A percentile compares a stretch with the other conserved stretches of the same genome.
phyloP scores from a whole-genome alignment of 2,113 vertebrate genomes.

The Pelecanus crispus region DNA sequence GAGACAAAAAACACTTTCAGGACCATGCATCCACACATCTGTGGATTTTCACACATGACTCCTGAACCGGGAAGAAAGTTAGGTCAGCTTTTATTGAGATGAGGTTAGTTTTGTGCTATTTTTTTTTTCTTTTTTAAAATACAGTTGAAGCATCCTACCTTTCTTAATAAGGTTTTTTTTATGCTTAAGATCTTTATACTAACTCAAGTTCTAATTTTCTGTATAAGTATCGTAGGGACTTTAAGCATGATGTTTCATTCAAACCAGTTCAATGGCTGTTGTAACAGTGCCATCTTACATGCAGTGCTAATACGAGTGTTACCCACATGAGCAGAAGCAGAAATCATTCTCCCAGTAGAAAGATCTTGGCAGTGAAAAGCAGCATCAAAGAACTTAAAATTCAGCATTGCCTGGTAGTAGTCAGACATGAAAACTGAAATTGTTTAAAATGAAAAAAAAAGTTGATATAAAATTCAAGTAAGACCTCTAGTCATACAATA shows the following conservation, averaged over 20 bases:
- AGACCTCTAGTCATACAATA: neutral
- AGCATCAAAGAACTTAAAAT: neutral
- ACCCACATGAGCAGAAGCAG: neutral
- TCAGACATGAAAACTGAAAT: neutral
- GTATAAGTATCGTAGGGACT: neutral
- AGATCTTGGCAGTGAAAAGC: neutral
- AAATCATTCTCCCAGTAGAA: neutral
- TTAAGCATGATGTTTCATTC: neutral
- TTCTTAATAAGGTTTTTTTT: neutral
- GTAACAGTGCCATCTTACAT: neutral
- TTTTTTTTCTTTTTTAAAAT: neutral
- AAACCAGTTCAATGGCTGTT: neutral
- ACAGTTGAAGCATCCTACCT: neutral
- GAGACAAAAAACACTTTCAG: neutral
- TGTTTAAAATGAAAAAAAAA: neutral
- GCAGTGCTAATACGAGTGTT: neutral
- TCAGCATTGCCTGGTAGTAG: neutral
- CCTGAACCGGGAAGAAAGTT: neutral
- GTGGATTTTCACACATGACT: neutral
- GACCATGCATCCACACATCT: neutral
- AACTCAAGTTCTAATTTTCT: neutral
- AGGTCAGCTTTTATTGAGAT: neutral
- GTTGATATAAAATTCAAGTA: neutral
- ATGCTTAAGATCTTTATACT: neutral
- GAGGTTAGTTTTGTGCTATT: neutral